Conservation (phyloP, 2,888 invertebrate genomes). For the Pheosia tremula region DNA sequence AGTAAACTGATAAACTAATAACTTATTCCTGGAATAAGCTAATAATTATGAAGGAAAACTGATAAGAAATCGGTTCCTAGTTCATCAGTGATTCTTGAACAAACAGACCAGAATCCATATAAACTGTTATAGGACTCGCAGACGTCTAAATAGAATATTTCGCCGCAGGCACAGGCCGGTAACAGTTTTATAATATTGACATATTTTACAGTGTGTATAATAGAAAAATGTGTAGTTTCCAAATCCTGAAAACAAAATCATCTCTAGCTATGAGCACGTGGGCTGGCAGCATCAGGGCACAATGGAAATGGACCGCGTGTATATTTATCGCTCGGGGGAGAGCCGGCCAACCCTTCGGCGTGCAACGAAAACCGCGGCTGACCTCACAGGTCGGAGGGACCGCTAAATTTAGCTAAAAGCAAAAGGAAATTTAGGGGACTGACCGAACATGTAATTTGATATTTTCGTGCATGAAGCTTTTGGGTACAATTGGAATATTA, state of each 20-base stretch:
- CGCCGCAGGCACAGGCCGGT: no score
- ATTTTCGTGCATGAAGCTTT: conserved; percentile 42
- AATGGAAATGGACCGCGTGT: conserved; percentile 41
- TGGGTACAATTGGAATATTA: conserved; percentile 27
- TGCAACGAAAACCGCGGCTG: conserved; percentile 44
- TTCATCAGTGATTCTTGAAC: neutral
- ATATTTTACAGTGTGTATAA: no score
- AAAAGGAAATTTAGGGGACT: conserved; percentile 34
- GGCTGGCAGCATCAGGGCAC: conserved; percentile 31
- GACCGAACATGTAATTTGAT: conserved; percentile 34
- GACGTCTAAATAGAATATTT: no score
- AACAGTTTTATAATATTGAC: no score
- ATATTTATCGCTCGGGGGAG: conserved; percentile 46
- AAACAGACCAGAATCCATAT: conserved; percentile 22
- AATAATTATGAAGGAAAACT: neutral
- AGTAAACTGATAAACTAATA: no score
- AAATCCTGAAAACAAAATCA: no score
- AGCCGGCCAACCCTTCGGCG: conserved; percentile 18
- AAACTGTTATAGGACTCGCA: no score
- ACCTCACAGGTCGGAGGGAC: conserved; percentile 48
- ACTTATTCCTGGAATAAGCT: no score
- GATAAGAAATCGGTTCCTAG: no score
- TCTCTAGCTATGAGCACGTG: conserved; percentile 31
- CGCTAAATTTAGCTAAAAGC: conserved; percentile 49
- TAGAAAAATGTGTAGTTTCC: no score